Base-by-base conservation (phyloP, 2,797 vertebrate genomes). In the Lagodon rhomboides region DNA sequence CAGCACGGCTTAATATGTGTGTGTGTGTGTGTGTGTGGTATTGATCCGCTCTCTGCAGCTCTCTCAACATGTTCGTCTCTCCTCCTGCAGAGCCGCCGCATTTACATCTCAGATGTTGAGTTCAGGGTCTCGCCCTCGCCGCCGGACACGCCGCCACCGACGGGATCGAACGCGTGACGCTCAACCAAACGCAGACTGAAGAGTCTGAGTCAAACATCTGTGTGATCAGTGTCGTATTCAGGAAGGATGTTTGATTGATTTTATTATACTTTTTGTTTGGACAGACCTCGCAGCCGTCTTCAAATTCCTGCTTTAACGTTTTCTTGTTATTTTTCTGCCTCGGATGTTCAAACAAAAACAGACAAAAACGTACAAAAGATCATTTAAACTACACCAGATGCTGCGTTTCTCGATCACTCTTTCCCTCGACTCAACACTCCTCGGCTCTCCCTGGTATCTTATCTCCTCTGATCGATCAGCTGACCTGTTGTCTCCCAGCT, bases 91-190 rank as follows among this genome's bases (percentile, higher is more conserved):
- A 64, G 47, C 25, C 4, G 2, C 64, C 5, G 44, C 53, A 47
- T 83, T 83, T 73, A 50, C 58, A 74, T 81, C 63, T 67, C 62
- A 58, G 27, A 67, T 13, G 63, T 0, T 73, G 61, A 12, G 55
- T 84, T 76, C 80, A 83, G 72, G 81, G 64, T 41, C 72, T 60
- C 6, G 0, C 25, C 9, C 1, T 76, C 16, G 5, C 13, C 1
- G 71, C 79, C 8, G 23, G 77, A 64, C 60, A 30, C 11, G 0
- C 6, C 4, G 17, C 11, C 6, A 5, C 15, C 5, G 12, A 4
- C 6, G 4, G 43, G 23, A 68, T 47, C 16, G 23, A 64, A 75
- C 22, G 3, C 10, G n/a, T 15, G 65, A 67, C 53, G 25, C 64
- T 49, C 10, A 46, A 5, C 30, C 12, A 9, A 58, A n/a, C 53